A percentile compares a stretch with the other conserved stretches of the same genome.
Evolutionary conservation across 30 jellyfish, hydroid and myxozoan genomes (phyloP).

Genomic region (Aurelia coerulea): DNA sequence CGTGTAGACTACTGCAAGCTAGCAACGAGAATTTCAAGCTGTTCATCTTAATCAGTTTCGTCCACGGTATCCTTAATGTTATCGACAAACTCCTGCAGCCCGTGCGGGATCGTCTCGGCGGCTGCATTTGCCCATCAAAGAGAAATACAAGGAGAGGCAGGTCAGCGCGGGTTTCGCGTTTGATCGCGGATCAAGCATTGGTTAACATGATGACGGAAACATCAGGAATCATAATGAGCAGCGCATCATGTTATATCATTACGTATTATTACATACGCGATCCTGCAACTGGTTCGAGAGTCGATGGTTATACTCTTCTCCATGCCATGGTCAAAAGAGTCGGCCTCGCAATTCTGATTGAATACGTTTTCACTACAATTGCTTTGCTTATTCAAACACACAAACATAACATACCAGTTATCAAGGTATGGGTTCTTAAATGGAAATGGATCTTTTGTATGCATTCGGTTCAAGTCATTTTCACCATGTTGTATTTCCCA

Average conservation of each 20-base stretch:
- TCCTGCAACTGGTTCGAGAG: slow-evolving; percentile 5
- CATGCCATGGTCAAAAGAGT: neutral
- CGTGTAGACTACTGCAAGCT: slow-evolving; percentile 35
- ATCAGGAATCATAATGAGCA: slow-evolving; percentile 11
- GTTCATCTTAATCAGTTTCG: slow-evolving; percentile 24
- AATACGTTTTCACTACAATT: slow-evolving; percentile 2
- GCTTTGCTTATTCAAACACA: slow-evolving; percentile 14
- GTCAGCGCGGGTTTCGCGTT: neutral
- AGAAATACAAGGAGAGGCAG: too few species aligned
- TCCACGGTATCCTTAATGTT: slow-evolving; percentile 32
- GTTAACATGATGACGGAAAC: slow-evolving; percentile 26
- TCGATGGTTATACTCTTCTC: slow-evolving; percentile 1
- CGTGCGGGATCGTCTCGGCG: neutral
- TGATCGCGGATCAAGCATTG: slow-evolving; percentile 34
- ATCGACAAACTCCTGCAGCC: slow-evolving; percentile 32
- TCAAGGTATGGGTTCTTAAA: slow-evolving; percentile 8
- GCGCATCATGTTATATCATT: slow-evolving; percentile 11
- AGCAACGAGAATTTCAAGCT: neutral
- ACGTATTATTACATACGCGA: slow-evolving; percentile 20
- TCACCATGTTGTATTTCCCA: slow-evolving; percentile 5
- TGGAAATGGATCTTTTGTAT: slow-evolving; percentile 18
- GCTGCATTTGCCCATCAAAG: too few species aligned
- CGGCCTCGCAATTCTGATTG: slow-evolving; percentile 19
- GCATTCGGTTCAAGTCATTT: slow-evolving; percentile 15
- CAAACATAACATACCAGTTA: slow-evolving; percentile 4